Evolutionary conservation across 2,888 invertebrate genomes (phyloP).

Genomic region (Nephrotoma appendiculata): DNA sequence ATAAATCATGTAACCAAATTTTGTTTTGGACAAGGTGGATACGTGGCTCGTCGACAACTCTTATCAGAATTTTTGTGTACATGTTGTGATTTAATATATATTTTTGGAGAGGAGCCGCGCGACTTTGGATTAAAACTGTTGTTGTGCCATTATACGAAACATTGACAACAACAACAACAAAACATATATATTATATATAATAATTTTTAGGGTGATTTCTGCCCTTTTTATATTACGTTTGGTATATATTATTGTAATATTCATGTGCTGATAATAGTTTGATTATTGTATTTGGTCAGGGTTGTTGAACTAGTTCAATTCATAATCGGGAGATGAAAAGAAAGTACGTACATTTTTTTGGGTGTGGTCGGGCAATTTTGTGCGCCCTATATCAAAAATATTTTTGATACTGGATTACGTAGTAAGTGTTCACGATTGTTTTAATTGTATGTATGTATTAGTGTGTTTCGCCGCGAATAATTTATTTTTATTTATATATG

Average conservation of each 20-base stretch:
- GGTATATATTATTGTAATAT: neutral
- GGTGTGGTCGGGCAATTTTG: neutral
- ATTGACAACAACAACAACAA: neutral
- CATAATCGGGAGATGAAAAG: neutral
- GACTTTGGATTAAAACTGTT: neutral
- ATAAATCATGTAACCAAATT: neutral
- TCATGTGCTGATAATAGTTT: neutral
- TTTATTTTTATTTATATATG: neutral
- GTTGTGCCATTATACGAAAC: neutral
- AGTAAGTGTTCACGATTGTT: too few relatives aligned
- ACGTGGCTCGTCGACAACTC: neutral
- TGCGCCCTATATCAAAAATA: neutral
- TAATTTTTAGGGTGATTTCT: constrained; percentile 2
- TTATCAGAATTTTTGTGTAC: neutral
- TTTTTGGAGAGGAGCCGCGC: neutral
- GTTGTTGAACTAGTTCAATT: neutral
- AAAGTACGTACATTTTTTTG: neutral
- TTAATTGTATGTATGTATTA: neutral
- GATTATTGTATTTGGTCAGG: neutral
- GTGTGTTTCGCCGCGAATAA: neutral
- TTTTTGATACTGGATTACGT: neutral
- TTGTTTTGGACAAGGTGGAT: neutral
- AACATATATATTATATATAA: neutral
- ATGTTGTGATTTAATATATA: neutral
- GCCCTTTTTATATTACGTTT: neutral